Evolutionary conservation across 2,888 invertebrate species (phyloP).

Genomic region (Crioceris asparagi): DNA sequence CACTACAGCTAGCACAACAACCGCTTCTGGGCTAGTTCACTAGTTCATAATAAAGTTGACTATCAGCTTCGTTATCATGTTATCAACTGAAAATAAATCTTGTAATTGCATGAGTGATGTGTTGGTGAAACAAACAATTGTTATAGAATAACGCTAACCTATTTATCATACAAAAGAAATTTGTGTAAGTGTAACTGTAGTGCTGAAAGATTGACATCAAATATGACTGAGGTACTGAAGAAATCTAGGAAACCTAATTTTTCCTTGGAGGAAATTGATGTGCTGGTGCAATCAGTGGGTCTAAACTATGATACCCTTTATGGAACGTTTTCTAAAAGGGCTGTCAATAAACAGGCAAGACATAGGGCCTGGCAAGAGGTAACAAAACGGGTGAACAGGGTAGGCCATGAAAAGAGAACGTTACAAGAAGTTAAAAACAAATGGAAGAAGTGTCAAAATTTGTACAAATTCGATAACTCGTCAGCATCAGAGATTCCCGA

Average conservation of each 20-base stretch:
- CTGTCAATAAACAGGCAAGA: conserved; percentile 21
- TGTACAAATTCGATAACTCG: conserved; percentile 19
- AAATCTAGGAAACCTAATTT: conserved; percentile 30
- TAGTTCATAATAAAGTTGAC: no score
- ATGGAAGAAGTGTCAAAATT: conserved; percentile 30
- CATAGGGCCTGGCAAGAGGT: conserved; percentile 28
- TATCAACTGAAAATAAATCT: no score
- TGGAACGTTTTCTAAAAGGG: conserved; percentile 24
- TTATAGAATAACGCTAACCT: no score
- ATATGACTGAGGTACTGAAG: conserved; percentile 22
- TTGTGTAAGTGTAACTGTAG: conserved; percentile 6
- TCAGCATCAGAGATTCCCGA: conserved; percentile 11
- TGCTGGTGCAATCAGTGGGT: conserved; percentile 22
- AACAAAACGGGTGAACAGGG: conserved; percentile 26
- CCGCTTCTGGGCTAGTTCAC: no score
- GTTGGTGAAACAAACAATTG: no score
- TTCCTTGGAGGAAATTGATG: conserved; percentile 26
- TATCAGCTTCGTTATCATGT: no score
- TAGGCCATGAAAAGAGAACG: conserved; percentile 27
- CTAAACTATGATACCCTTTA: conserved; percentile 26
- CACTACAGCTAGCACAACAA: no score
- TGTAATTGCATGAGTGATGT: no score
- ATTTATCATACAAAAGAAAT: no score
- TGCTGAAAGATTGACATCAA: conserved; percentile 23
- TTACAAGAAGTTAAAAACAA: conserved; percentile 31